Evolutionary conservation across 1,140 invertebrate genomes (phyloP), one percentile per base, ranked within the genome.

Genomic region (Calliphora vicina): DNA sequence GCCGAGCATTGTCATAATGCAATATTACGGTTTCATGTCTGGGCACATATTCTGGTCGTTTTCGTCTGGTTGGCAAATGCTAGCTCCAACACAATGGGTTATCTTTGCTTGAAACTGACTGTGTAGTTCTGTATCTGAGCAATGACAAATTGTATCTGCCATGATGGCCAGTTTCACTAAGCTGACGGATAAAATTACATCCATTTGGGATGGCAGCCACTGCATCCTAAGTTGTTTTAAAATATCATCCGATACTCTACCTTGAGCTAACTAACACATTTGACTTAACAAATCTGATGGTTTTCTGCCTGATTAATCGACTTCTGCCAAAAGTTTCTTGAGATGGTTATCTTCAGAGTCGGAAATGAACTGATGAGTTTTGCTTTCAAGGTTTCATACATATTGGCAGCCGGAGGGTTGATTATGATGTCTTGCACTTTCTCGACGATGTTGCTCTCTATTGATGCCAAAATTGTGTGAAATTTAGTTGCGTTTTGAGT

Each of bases 221-320:
- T 78, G 74, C 74, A 78, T 78, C 74, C 74, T 6, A 12, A 35
- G 12, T 8, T 78, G 74, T 5, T 78, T 78, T 17, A 42, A 78
- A 42, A 78, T 42, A 1, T 78, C 74, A n/a, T 42, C 29, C 0
- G 42, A 78, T 42, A 78, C 74, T 26, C 29, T 43, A 20, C 29
- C 29, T 42, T 42, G 29, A n/a, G 74, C 25, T 50, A 80, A 80
- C 2, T n/a, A 9, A 17, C 42, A 43, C 20, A 80, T 80, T 50
- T 80, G 26, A 23, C 23, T 4, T 27, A 80, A 27, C 2, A 80
- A 25, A 25, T 50, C 23, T 50, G 20, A 17, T 10, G 42, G 43
- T n/a, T 26, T 26, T n/a, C 20, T 80, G 43, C 50, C 42, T 26
- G 26, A 20, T 3, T 25, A 15, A 12, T 57, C 43, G 6, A 80